Conservation (phyloP, 2,113 vertebrate genomes). For the Periophthalmodon schlosseri region DNA sequence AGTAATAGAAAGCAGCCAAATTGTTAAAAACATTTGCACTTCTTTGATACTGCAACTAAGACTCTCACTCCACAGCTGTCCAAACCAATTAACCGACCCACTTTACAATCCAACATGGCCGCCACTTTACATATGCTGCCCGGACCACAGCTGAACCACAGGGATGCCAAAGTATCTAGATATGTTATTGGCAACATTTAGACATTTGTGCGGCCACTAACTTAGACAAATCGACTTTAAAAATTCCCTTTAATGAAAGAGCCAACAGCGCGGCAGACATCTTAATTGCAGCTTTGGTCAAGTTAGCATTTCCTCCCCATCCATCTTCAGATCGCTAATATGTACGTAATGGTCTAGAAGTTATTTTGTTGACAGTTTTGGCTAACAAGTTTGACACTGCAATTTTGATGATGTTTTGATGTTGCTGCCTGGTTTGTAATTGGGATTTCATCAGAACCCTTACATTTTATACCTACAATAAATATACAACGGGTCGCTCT, state of each 20-base stretch:
- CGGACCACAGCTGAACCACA: constrained; percentile 10
- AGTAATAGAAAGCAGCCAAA: too few species aligned
- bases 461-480: too few species aligned
- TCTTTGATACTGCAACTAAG: too few species aligned
- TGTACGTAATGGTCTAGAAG: background rate
- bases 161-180: background rate
- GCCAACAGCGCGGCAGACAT: constrained; percentile 1
- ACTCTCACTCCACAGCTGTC: background rate
- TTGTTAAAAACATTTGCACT: too few species aligned
- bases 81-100: background rate
- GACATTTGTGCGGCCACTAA: background rate
- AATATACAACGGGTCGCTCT: too few species aligned
- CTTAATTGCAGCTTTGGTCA: constrained; percentile 30
- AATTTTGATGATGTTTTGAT: background rate
- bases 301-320: constrained; percentile 22
- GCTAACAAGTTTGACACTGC: constrained; percentile 10
- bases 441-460: background rate
- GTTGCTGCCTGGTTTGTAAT: constrained; percentile 1
- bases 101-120: background rate
- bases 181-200: constrained; percentile 3
- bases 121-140: background rate
- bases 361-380: constrained; percentile 7
- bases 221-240: background rate
- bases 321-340: constrained; percentile 10
- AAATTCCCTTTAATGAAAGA: constrained; percentile 4